These are phyloP conservation scores for Gasterosteus aculeatus DNA, from an alignment of 2,113 vertebrate species.

Conservation along the genomic window DNA sequence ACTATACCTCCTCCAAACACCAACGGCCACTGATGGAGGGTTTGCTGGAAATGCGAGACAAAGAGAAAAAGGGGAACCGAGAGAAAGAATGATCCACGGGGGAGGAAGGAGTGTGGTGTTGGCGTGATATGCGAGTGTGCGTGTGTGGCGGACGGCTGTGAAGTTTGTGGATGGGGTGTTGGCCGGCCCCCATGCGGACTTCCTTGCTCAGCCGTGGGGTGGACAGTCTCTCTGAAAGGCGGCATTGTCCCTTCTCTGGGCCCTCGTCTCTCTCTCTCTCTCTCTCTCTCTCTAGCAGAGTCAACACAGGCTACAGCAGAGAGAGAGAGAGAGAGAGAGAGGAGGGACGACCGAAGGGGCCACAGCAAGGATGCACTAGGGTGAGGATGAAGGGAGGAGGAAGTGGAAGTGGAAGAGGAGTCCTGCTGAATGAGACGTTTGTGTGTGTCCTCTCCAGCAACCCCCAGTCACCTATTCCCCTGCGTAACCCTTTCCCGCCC, in stretches of 20 bases:
- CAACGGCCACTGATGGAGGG: slow-evolving; percentile 26
- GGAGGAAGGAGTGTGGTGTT: slow-evolving; percentile 1
- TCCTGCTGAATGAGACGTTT: slow-evolving; percentile 68
- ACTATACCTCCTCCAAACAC: slow-evolving; percentile 21
- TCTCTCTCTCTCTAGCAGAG: slow-evolving; percentile 63
- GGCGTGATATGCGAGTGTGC: slow-evolving; percentile 41
- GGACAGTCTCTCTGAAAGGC: slow-evolving; percentile 77
- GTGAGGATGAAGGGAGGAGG: slow-evolving; percentile 62
- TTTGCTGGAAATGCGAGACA: slow-evolving; percentile 54
- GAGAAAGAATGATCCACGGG: slow-evolving; percentile 28
- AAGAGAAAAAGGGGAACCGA: slow-evolving; percentile 2
- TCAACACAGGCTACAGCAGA: slow-evolving; percentile 76
- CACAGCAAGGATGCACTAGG: slow-evolving; percentile 54
- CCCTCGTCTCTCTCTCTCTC: slow-evolving; percentile 52
- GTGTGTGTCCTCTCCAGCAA: slow-evolving; percentile 52
- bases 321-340: slow-evolving; percentile 6
- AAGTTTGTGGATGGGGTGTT: slow-evolving; percentile 81
- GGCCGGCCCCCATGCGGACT: slow-evolving; percentile 77
- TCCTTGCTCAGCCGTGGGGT: slow-evolving; percentile 73
- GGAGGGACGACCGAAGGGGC: slow-evolving; percentile 56
- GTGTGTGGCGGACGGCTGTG: slow-evolving; percentile 67
- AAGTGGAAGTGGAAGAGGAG: slow-evolving; percentile 46
- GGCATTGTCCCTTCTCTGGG: slow-evolving; percentile 71
- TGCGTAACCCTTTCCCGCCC: slow-evolving; percentile 20
- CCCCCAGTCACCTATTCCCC: slow-evolving; percentile 32